Evolutionary conservation across 2,113 vertebrate genomes (phyloP).

Genomic region (Siphamia tubifer): DNA sequence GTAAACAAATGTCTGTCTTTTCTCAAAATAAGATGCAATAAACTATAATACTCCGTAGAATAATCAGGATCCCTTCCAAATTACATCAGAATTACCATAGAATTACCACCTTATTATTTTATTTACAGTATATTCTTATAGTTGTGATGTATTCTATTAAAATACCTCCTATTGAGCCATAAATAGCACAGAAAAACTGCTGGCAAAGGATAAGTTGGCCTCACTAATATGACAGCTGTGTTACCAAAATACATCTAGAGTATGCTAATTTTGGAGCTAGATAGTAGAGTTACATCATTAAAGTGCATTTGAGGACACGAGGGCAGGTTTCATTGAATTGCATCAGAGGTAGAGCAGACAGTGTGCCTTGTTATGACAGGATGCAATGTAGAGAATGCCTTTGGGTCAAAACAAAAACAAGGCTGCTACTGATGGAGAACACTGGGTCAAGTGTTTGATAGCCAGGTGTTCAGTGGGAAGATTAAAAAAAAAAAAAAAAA

Average conservation of each 20-base stretch:
- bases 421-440: background rate
- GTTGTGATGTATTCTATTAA: background rate
- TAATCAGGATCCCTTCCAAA: no score
- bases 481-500: no score
- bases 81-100: no score
- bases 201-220: background rate
- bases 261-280: background rate
- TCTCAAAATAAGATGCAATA: no score
- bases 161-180: background rate
- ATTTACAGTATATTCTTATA: no score
- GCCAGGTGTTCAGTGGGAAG: background rate
- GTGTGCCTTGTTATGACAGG: background rate
- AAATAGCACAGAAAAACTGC: background rate
- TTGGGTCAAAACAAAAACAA: background rate
- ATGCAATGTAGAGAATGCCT: background rate
- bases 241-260: background rate
- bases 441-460: background rate
- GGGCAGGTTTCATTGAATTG: constrained; percentile 38
- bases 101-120: no score
- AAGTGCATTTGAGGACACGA: background rate
- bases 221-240: background rate
- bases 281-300: background rate
- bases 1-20: no score
- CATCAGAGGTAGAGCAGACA: constrained; percentile 31
- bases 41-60: no score